Percentiles rank a stretch among this genome's conserved stretches.
Evolutionary conservation across 2,113 vertebrate genomes (phyloP).

Genomic region (Dasyprocta punctata): DNA sequence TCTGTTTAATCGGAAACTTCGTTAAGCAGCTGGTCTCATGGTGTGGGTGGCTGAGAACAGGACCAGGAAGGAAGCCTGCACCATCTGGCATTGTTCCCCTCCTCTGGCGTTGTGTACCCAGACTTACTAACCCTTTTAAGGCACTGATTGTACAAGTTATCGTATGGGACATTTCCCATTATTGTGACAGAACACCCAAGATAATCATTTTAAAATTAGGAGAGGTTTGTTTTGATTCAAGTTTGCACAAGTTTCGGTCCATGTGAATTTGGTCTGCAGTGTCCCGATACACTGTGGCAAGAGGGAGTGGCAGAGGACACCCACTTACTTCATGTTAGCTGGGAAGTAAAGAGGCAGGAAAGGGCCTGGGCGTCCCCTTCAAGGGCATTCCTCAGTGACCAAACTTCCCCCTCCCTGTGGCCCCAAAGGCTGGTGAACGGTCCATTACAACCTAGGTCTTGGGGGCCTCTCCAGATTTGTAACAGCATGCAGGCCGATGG

Average conservation of each 20-base stretch:
- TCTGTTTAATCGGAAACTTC: background rate
- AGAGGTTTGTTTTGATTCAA: background rate
- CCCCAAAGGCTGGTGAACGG: too few relatives aligned
- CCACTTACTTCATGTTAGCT: background rate
- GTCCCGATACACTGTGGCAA: background rate
- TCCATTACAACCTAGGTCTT: too few relatives aligned
- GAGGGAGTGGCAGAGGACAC: background rate
- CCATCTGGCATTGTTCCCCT: background rate
- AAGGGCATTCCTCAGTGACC: background rate
- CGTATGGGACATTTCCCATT: background rate
- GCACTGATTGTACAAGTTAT: background rate
- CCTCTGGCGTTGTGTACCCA: background rate
- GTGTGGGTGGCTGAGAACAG: fast-evolving
- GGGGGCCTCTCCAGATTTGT: background rate
- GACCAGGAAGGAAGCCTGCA: background rate
- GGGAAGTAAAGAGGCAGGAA: background rate
- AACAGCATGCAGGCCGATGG: background rate
- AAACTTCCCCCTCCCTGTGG: too few relatives aligned
- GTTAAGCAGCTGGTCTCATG: background rate
- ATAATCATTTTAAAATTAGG: background rate
- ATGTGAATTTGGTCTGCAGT: background rate
- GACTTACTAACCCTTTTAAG: background rate
- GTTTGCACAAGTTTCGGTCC: background rate
- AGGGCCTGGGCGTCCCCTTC: background rate
- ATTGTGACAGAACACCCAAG: background rate